Conservation (phyloP, 2,113 vertebrate genomes). For the Odontophorus gujanensis region DNA sequence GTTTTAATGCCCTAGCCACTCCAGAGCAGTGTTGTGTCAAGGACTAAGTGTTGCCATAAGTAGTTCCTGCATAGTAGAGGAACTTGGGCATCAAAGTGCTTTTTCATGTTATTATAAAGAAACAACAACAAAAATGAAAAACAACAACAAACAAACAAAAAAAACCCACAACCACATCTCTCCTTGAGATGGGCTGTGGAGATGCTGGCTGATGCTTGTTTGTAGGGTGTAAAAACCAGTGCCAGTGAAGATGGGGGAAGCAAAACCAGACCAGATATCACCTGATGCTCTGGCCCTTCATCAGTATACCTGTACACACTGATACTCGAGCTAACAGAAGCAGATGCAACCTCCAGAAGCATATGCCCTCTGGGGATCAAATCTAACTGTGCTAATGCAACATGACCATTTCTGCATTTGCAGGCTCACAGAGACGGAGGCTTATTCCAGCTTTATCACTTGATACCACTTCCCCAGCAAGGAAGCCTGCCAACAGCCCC, state of each 20-base stretch:
- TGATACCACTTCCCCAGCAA: conserved; percentile 85
- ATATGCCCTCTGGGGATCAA: not conserved
- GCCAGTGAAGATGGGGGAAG: not conserved
- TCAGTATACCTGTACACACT: accelerated
- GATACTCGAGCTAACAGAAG: not conserved
- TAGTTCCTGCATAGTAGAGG: not conserved
- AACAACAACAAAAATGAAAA: not conserved
- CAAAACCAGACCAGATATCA: not conserved
- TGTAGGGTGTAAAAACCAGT: not conserved
- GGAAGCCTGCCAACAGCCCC: conserved; percentile 85
- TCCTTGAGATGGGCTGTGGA: not conserved
- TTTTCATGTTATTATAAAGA: not conserved
- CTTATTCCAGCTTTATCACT: conserved; percentile 91
- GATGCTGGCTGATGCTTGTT: not conserved
- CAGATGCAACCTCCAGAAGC: not conserved
- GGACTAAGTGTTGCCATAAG: not conserved
- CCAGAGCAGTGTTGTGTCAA: not conserved
- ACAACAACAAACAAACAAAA: no score
- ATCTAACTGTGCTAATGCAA: not conserved
- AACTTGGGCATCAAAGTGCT: not conserved
- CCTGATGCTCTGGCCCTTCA: not conserved
- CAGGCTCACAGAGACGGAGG: conserved; percentile 93
- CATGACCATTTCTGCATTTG: not conserved
- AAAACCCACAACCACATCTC: not conserved
- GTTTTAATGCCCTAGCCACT: not conserved